phyloP scores from a whole-genome alignment of 2,888 invertebrate genomes.

The Stenoptilia bipunctidactyla region DNA sequence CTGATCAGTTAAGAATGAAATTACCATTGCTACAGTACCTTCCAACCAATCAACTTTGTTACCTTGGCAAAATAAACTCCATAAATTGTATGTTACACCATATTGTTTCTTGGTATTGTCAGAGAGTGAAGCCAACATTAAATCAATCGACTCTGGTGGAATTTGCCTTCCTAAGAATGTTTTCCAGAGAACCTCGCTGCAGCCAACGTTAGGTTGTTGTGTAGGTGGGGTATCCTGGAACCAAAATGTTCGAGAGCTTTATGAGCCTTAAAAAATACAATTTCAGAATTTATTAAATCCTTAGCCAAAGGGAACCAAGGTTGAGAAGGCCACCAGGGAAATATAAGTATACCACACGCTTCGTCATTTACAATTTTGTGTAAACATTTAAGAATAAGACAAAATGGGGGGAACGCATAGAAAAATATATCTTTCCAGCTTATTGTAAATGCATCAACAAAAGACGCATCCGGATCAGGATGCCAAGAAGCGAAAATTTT shows the following conservation, averaged over 20 bases:
- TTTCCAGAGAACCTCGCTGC: not conserved
- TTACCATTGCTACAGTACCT: not conserved
- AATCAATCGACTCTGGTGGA: not conserved
- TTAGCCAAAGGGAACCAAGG: not conserved
- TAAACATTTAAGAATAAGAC: not conserved
- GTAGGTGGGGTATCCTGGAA: not conserved
- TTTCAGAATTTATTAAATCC: not conserved
- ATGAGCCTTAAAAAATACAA: not conserved
- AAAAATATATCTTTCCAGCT: not conserved
- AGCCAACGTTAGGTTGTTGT: not conserved
- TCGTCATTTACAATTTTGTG: not conserved
- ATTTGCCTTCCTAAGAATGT: not conserved
- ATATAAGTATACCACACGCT: not conserved
- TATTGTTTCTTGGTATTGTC: not conserved
- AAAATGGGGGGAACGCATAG: conserved; percentile 5
- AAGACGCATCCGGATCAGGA: not conserved
- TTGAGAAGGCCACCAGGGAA: conserved; percentile 1
- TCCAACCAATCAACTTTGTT: not conserved
- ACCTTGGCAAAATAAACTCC: not conserved
- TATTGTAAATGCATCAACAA: conserved; percentile 4
- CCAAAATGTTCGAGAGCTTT: not conserved
- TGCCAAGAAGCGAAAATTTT: conserved; percentile 2
- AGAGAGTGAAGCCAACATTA: not conserved
- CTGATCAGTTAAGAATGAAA: too few relatives aligned
- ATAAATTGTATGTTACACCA: not conserved